These are phyloP conservation scores for Myopa testacea DNA, from an alignment of 2,888 invertebrate genomes.

Conservation along the genomic window DNA sequence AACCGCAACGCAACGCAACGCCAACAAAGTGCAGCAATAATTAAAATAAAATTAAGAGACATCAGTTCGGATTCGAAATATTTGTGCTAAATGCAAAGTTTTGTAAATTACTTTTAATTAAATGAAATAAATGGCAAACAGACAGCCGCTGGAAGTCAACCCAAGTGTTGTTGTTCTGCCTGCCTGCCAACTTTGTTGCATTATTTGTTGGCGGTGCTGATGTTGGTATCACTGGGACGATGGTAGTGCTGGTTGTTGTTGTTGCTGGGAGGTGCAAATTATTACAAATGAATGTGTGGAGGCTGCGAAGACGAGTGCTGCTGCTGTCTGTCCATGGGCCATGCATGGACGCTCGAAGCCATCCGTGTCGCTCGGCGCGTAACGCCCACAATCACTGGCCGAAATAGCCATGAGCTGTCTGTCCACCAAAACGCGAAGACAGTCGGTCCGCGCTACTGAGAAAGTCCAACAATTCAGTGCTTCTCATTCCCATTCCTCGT, in stretches of 20 bases:
- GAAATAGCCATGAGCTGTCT: constrained; percentile 33
- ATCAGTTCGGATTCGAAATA: constrained; percentile 38
- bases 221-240: not conserved
- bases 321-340: constrained; percentile 8
- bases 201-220: not conserved
- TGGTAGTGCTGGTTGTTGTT: not conserved
- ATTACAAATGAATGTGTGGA: constrained; percentile 33
- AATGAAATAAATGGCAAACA: constrained; percentile 46
- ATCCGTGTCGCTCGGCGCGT: constrained; percentile 12
- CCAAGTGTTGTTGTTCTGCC: not conserved
- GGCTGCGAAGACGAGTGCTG: constrained; percentile 26
- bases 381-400: constrained; percentile 29
- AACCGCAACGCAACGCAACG: constrained; percentile 26
- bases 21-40: constrained; percentile 33
- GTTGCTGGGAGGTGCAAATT: constrained; percentile 38
- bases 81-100: constrained; percentile 40
- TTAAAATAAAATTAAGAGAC: constrained; percentile 42
- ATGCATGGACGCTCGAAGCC: not conserved
- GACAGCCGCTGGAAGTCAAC: constrained; percentile 18
- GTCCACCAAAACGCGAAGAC: not conserved
- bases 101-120: constrained; percentile 54
- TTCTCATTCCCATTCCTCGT: not conserved
- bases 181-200: not conserved
- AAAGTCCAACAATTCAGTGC: not conserved
- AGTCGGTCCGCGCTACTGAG: not conserved